Conservation (phyloP, 2,797 vertebrate species). For the Saxicola maurus region DNA sequence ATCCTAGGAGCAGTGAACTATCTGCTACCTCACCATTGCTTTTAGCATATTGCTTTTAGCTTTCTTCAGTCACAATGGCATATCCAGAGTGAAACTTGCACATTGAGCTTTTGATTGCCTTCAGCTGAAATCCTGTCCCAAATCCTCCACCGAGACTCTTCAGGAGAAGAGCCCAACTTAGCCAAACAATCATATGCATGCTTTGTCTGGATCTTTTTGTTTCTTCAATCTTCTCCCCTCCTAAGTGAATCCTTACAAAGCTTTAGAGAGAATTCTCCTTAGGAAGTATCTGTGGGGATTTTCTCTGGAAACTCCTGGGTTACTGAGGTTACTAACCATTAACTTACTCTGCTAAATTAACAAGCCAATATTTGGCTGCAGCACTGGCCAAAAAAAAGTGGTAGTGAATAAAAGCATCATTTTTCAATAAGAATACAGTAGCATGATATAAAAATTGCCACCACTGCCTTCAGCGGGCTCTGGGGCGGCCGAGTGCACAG, state of each 20-base stretch:
- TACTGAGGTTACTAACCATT: not conserved
- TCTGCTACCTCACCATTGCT: not conserved
- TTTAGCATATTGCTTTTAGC: not conserved
- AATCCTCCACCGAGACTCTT: not conserved
- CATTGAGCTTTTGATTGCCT: not conserved
- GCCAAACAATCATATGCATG: not conserved
- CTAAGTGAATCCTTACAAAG: not conserved
- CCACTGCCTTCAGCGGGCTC: not conserved
- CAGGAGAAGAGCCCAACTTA: not conserved
- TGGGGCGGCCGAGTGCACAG: not conserved
- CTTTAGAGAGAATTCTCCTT: not conserved
- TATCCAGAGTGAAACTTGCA: not conserved
- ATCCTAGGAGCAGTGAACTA: not conserved
- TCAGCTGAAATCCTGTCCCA: not conserved
- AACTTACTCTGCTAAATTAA: not conserved
- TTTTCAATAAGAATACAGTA: conserved; percentile 24
- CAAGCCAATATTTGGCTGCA: conserved; percentile 37
- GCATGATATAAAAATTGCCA: conserved; percentile 16
- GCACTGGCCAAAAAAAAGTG: not conserved
- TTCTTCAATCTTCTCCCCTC: not conserved
- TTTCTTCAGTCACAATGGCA: not conserved
- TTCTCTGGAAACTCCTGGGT: not conserved
- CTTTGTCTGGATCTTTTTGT: not conserved
- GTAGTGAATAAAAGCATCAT: not conserved
- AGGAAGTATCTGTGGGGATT: not conserved